phyloP scores from a whole-genome alignment of 1,140 invertebrate species.

The Gonioctena quinquepunctata region DNA sequence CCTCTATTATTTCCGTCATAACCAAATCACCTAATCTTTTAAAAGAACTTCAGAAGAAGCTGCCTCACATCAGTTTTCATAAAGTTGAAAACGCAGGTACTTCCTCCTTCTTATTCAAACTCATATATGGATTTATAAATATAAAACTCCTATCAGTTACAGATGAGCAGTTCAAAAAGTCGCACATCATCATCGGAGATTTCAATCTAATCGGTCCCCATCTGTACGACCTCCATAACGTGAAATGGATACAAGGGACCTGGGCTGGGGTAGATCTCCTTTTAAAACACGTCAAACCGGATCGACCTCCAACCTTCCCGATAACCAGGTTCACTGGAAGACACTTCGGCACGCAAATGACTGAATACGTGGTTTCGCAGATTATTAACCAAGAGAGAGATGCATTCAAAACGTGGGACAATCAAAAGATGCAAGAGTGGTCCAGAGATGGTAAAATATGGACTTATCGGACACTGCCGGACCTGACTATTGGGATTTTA shows the following conservation, averaged over 20 bases:
- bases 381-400: constrained; percentile 60
- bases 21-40: too few relatives aligned
- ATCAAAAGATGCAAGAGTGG: constrained; percentile 56
- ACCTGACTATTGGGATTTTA: constrained; percentile 60
- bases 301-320: constrained; percentile 30
- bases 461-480: constrained; percentile 53
- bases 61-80: too few relatives aligned
- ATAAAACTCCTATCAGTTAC: too few relatives aligned
- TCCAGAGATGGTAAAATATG: constrained; percentile 48
- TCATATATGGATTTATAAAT: too few relatives aligned
- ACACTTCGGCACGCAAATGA: constrained; percentile 60
- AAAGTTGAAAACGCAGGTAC: too few relatives aligned
- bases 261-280: constrained; percentile 58
- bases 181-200: constrained; percentile 55
- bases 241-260: constrained; percentile 60
- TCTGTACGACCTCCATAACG: constrained; percentile 48
- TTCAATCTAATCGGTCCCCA: constrained; percentile 54
- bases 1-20: too few relatives aligned
- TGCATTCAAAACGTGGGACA: constrained; percentile 49
- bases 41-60: too few relatives aligned
- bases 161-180: constrained; percentile 5
- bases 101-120: too few relatives aligned
- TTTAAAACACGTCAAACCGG: constrained; percentile 36
- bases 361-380: constrained; percentile 62
- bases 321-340: constrained; percentile 58